Percentiles rank a stretch among this genome's conserved stretches.
Evolutionary conservation across 2,888 invertebrate genomes (phyloP).

Genomic region (Lithosia quadra): DNA sequence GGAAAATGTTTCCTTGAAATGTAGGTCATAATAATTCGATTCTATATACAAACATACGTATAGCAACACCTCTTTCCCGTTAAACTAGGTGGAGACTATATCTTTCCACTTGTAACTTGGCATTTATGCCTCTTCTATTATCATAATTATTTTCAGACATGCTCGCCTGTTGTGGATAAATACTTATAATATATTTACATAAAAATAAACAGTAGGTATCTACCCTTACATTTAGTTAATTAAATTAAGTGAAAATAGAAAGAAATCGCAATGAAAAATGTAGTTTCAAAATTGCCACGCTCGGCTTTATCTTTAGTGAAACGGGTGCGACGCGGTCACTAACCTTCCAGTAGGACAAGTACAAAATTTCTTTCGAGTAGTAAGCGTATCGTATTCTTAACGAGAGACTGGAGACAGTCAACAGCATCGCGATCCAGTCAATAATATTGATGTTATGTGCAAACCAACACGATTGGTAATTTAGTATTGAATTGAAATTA

Average conservation of each 20-base stretch:
- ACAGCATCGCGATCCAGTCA: too few relatives aligned
- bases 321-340: constrained; percentile 1
- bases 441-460: too few relatives aligned
- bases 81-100: not conserved
- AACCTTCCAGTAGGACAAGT: constrained; percentile 1
- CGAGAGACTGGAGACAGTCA: too few relatives aligned
- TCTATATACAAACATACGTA: not conserved
- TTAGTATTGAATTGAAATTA: not conserved
- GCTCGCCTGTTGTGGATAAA: too few relatives aligned
- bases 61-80: not conserved
- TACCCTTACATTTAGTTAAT: not conserved
- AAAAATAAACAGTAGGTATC: not conserved
- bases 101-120: not conserved
- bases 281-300: not conserved
- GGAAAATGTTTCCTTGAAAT: not conserved
- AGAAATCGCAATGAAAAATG: not conserved
- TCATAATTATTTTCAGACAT: not conserved
- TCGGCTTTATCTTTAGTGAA: not conserved
- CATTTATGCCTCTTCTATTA: not conserved
- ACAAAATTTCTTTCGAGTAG: too few relatives aligned
- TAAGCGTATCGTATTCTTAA: too few relatives aligned
- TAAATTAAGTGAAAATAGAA: constrained; percentile 2
- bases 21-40: not conserved
- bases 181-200: not conserved
- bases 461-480: too few relatives aligned